A percentile compares a stretch with the other conserved stretches of the same genome.
phyloP scores from a whole-genome alignment of 2,888 invertebrate genomes.

The Altica lythri region DNA sequence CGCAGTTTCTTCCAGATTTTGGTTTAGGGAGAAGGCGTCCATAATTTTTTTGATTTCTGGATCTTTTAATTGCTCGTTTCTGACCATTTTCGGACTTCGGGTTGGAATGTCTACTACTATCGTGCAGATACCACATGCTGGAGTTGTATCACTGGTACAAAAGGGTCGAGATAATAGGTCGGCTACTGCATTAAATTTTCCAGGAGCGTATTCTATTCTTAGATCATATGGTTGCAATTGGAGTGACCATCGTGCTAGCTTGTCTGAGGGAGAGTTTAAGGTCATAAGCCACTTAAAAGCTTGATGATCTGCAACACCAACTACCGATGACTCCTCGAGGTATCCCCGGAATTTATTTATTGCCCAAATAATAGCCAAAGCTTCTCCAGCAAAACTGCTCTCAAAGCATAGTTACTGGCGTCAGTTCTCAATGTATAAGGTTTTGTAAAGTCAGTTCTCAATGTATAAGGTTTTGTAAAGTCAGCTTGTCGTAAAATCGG shows the following conservation, averaged over 20 bases:
- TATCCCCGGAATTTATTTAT: slow-evolving; percentile 52
- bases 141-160: neutral
- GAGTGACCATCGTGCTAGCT: slow-evolving; percentile 56
- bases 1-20: neutral
- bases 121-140: neutral
- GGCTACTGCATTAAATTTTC: slow-evolving; percentile 44
- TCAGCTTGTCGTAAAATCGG: no score
- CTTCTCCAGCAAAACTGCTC: no score
- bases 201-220: slow-evolving; percentile 51
- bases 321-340: slow-evolving; percentile 47
- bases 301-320: slow-evolving; percentile 55
- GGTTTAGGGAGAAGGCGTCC: neutral
- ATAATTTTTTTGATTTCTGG: slow-evolving; percentile 6
- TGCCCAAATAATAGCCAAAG: slow-evolving; percentile 42
- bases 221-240: slow-evolving; percentile 51
- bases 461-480: no score
- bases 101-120: neutral
- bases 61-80: slow-evolving; percentile 4
- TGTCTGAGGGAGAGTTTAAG: slow-evolving; percentile 52
- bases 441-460: no score
- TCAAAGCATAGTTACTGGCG: no score
- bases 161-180: slow-evolving; percentile 9
- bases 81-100: neutral
- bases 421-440: no score
- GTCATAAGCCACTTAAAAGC: slow-evolving; percentile 55